Conservation (phyloP, 2,888 invertebrate genomes). For the Stictocephala bisonia region DNA sequence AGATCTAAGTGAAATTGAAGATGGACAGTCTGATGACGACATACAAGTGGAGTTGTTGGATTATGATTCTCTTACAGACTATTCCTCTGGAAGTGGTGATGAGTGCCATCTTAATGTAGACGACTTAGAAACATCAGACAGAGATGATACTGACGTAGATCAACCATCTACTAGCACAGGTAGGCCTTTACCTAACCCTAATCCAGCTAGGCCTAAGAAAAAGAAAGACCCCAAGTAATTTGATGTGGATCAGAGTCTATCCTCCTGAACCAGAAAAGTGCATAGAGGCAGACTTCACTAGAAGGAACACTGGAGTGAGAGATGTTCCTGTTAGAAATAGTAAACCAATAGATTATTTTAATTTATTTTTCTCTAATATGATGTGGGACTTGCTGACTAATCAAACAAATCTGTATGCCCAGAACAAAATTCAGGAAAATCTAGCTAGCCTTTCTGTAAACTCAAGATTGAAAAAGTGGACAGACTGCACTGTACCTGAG, state of each 20-base stretch:
- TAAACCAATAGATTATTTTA: neutral
- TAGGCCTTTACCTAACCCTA: too few species aligned
- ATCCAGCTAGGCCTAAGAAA: too few species aligned
- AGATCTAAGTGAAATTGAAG: too few species aligned
- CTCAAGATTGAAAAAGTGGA: neutral
- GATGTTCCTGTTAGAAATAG: neutral
- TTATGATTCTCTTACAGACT: too few species aligned
- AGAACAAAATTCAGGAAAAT: neutral
- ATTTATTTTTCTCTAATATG: neutral
- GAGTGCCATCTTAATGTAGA: too few species aligned
- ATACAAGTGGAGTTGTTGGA: too few species aligned
- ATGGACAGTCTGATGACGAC: too few species aligned
- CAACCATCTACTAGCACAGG: too few species aligned
- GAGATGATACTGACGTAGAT: too few species aligned
- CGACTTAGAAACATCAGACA: too few species aligned
- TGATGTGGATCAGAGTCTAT: constrained; percentile 24
- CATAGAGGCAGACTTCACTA: neutral
- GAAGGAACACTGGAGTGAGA: neutral
- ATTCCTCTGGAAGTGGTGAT: too few species aligned
- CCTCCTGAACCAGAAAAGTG: constrained; percentile 4
- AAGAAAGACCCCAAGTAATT: too few species aligned
- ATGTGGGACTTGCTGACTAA: neutral
- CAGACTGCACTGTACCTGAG: neutral
- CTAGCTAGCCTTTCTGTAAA: neutral
- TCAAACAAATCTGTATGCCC: constrained; percentile 2